Percentiles rank a stretch among this genome's conserved stretches.
These are phyloP conservation scores for Choristoneura fumiferana DNA, from an alignment of 1,140 invertebrate species.

Conservation along the genomic window DNA sequence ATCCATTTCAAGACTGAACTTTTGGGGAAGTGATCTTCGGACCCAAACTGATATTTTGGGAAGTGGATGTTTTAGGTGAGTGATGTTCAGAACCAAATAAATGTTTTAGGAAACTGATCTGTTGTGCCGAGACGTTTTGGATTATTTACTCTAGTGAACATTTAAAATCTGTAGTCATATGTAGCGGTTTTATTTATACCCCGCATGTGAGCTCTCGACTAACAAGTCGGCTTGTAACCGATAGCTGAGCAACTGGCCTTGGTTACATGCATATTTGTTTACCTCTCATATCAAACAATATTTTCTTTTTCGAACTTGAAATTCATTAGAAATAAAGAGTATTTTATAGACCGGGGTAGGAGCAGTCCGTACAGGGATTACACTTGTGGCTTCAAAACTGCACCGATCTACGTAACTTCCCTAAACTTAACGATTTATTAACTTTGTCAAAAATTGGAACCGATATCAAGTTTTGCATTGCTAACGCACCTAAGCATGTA, in stretches of 20 bases:
- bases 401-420: constrained; percentile 8
- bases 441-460: constrained; percentile 2
- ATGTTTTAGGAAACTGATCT: no score
- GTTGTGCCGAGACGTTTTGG: no score
- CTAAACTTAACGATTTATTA: not conserved
- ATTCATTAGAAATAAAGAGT: constrained; percentile 59
- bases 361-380: constrained; percentile 62
- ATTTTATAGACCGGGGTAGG: constrained; percentile 65
- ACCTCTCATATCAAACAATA: constrained; percentile 53
- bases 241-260: constrained; percentile 52
- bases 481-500: constrained; percentile 3
- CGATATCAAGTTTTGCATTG: not conserved
- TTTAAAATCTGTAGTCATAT: no score
- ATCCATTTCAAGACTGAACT: no score
- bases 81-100: no score
- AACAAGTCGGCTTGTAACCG: constrained; percentile 72
- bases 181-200: no score
- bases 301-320: constrained; percentile 55
- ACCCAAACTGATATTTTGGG: no score
- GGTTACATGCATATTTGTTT: constrained; percentile 75
- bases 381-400: constrained; percentile 42
- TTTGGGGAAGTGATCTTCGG: no score
- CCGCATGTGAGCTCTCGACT: constrained; percentile 60
- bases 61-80: no score
- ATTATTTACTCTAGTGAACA: no score